Evolutionary conservation across 2,113 vertebrate genomes (phyloP).

Genomic region (Pan paniscus): DNA sequence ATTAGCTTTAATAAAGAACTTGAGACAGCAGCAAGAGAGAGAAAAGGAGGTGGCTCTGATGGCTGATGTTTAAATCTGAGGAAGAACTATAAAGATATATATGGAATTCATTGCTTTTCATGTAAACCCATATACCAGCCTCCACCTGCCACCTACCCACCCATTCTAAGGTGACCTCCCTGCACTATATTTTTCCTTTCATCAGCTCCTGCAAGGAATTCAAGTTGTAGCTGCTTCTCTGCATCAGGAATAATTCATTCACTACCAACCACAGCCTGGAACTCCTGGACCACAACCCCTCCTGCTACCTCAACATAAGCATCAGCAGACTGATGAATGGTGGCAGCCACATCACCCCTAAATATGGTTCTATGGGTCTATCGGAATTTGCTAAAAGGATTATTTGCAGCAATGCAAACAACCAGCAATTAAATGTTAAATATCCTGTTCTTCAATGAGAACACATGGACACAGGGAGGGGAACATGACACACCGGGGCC

Average conservation of each 20-base stretch:
- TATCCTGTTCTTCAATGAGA: background rate
- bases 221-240: background rate
- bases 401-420: background rate
- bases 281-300: background rate
- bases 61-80: background rate
- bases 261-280: background rate
- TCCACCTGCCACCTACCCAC: background rate
- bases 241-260: background rate
- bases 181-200: background rate
- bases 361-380: background rate
- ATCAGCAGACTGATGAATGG: background rate
- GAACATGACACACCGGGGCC: no score
- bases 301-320: background rate
- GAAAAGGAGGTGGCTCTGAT: background rate
- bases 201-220: background rate
- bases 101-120: background rate
- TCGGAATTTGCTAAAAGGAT: background rate
- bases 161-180: background rate
- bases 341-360: background rate
- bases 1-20: background rate
- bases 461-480: no score
- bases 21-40: background rate
- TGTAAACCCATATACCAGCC: background rate
- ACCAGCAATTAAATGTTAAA: conserved; percentile 22
- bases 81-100: background rate